These are phyloP conservation scores for Ormyrus rosae DNA, from an alignment of 2,888 invertebrate genomes.

Conservation along the genomic window DNA sequence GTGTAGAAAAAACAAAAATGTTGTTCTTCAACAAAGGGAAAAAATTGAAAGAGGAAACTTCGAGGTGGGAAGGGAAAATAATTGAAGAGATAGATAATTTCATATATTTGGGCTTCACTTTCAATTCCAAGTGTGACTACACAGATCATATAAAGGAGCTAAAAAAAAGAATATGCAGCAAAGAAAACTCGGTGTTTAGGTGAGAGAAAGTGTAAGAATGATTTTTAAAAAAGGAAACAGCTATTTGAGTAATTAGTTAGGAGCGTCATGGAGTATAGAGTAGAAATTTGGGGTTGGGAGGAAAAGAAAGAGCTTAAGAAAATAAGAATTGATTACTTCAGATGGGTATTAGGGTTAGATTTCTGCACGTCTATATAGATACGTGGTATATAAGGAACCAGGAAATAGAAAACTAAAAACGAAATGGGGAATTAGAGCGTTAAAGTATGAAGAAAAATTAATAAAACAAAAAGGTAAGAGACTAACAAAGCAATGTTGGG, in stretches of 20 bases:
- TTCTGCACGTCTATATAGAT: slow-evolving; percentile 47
- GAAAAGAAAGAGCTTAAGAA: slow-evolving; percentile 41
- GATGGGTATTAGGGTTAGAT: slow-evolving; percentile 45
- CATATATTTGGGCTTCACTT: slow-evolving; percentile 41
- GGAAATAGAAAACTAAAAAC: slow-evolving; percentile 26
- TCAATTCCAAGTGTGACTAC: slow-evolving; percentile 26
- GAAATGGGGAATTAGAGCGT: slow-evolving; percentile 41
- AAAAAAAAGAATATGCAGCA: slow-evolving; percentile 41
- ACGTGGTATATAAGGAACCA: slow-evolving; percentile 8
- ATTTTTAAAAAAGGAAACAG: slow-evolving; percentile 46
- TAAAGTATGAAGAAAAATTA: slow-evolving; percentile 28
- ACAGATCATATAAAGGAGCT: slow-evolving; percentile 36
- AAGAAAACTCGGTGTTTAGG: slow-evolving; percentile 45
- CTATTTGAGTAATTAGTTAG: slow-evolving; percentile 8
- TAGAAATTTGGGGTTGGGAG: slow-evolving; percentile 48
- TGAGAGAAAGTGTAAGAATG: slow-evolving; percentile 37
- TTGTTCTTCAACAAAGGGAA: slow-evolving; percentile 37
- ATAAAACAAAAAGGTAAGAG: slow-evolving; percentile 18
- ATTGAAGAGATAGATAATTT: slow-evolving; percentile 47
- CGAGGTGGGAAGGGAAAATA: slow-evolving; percentile 27
- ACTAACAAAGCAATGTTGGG: slow-evolving; percentile 10
- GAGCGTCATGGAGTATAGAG: slow-evolving; percentile 35
- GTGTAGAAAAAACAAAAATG: slow-evolving; percentile 49
- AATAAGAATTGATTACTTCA: slow-evolving; percentile 35
- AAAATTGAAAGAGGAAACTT: slow-evolving; percentile 18